These are phyloP conservation scores for Drosophila robusta DNA, from an alignment of 2,888 invertebrate species.

Conservation along the genomic window DNA sequence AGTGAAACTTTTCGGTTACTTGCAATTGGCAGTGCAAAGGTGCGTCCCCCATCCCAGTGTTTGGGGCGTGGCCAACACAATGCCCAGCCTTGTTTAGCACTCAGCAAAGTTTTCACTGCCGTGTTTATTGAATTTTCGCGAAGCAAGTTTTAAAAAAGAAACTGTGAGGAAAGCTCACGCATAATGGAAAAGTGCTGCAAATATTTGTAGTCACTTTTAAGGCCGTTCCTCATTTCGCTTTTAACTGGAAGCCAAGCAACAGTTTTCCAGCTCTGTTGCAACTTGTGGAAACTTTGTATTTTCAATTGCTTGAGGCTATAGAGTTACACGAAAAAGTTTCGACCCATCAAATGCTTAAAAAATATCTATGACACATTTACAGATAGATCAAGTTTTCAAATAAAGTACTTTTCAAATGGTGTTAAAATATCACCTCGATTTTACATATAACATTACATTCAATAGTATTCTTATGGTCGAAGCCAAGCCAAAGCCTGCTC, in stretches of 20 bases:
- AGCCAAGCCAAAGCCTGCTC: too few relatives aligned
- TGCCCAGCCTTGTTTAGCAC: constrained; percentile 45
- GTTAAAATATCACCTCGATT: too few relatives aligned
- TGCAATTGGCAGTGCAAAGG: constrained; percentile 41
- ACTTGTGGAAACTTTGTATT: constrained; percentile 47
- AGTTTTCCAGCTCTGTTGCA: constrained; percentile 35
- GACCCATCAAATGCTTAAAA: not conserved
- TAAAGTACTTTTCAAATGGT: too few relatives aligned
- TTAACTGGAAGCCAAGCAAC: constrained; percentile 25
- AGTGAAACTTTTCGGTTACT: constrained; percentile 42
- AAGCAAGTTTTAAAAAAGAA: constrained; percentile 26
- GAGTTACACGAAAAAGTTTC: not conserved
- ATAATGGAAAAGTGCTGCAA: constrained; percentile 41
- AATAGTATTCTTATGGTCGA: too few relatives aligned
- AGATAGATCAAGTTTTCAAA: constrained; percentile 6
- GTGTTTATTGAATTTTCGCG: constrained; percentile 54
- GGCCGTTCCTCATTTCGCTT: constrained; percentile 36
- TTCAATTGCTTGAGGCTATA: not conserved
- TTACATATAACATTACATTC: too few relatives aligned
- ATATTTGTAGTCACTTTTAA: constrained; percentile 30
- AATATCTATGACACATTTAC: not conserved
- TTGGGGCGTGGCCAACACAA: constrained; percentile 35
- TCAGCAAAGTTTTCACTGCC: constrained; percentile 44
- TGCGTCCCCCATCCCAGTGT: not conserved
- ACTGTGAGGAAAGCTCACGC: constrained; percentile 18